A percentile compares a stretch with the other conserved stretches of the same genome.
phyloP scores from a whole-genome alignment of 2,797 vertebrate genomes.

The Liasis olivaceus region DNA sequence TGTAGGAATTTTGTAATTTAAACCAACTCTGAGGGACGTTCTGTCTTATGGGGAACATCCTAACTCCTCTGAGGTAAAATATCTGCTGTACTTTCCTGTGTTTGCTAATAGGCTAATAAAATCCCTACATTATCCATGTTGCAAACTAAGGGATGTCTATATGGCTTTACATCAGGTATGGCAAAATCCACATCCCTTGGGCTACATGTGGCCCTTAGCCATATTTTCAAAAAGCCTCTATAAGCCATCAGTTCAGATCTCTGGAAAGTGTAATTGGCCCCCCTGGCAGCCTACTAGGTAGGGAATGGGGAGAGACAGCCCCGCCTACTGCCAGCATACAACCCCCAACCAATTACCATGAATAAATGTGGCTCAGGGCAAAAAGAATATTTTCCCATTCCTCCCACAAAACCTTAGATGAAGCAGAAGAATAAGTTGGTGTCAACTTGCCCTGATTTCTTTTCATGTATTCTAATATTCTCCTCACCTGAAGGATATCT shows the following conservation, averaged over 20 bases:
- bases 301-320: neutral
- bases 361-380: neutral
- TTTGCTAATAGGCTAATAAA: neutral
- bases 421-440: neutral
- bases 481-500: neutral
- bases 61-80: neutral
- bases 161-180: neutral
- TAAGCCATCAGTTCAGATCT: neutral
- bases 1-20: neutral
- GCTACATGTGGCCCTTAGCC: neutral
- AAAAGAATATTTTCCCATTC: neutral
- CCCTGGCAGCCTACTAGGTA: neutral
- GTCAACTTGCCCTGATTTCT: neutral
- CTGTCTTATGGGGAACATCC: neutral
- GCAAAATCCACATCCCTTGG: neutral
- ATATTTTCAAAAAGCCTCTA: neutral
- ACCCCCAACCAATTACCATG: neutral
- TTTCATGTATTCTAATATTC: neutral
- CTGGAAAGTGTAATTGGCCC: neutral
- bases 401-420: neutral
- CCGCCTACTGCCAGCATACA: neutral
- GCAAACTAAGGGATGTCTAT: neutral
- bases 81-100: neutral
- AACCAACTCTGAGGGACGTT: neutral
- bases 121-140: neutral